phyloP scores from a whole-genome alignment of 2,797 vertebrate species.

The Threskiornis aethiopicus region DNA sequence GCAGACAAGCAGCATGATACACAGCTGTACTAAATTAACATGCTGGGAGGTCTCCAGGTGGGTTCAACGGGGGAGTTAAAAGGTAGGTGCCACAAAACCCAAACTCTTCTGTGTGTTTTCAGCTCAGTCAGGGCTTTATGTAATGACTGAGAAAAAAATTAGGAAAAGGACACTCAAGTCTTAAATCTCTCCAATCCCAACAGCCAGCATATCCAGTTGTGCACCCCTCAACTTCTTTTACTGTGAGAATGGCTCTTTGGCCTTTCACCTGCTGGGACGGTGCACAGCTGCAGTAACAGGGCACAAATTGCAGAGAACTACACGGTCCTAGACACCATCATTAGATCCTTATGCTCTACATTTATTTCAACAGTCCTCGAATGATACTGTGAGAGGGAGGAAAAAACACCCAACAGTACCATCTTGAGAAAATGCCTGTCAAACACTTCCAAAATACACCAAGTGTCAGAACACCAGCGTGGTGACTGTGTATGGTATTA shows the following conservation, averaged over 20 bases:
- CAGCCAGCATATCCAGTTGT: neutral
- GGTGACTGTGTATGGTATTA: neutral
- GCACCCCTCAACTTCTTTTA: neutral
- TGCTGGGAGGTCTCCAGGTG: neutral
- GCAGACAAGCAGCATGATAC: rapidly evolving
- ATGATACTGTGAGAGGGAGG: neutral
- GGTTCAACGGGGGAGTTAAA: neutral
- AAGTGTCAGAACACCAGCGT: neutral
- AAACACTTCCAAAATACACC: neutral
- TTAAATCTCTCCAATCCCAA: neutral
- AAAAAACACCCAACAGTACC: neutral
- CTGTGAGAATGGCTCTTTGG: neutral
- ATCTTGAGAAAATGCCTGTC: neutral
- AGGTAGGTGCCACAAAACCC: neutral
- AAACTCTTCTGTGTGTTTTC: neutral
- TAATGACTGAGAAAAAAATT: neutral
- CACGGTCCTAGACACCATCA: neutral
- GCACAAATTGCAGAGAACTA: neutral
- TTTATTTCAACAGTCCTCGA: neutral
- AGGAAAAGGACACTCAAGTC: neutral
- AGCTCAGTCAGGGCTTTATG: neutral
- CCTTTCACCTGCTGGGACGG: neutral
- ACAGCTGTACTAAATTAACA: neutral
- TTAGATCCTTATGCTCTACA: neutral
- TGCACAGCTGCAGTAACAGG: neutral